These are phyloP conservation scores for Siderastrea radians DNA, from an alignment of 92 coral and sea anemone genomes.

Conservation along the genomic window DNA sequence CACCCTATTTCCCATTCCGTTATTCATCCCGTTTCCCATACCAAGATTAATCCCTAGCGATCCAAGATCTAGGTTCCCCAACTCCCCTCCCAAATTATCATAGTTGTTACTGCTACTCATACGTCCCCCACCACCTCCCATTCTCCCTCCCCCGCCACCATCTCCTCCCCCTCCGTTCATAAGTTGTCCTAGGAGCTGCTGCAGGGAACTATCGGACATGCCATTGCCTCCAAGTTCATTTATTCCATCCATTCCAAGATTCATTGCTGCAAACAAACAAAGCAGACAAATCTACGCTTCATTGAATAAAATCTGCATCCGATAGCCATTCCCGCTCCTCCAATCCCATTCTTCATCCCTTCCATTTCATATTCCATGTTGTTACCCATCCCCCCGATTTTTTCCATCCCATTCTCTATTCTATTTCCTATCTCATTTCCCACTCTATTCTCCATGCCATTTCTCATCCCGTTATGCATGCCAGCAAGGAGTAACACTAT, in stretches of 20 bases:
- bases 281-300: no score
- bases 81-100: conserved; percentile 34
- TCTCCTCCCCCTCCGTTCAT: conserved; percentile 70
- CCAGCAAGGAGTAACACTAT: neutral
- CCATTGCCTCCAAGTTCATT: conserved; percentile 67
- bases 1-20: conserved; percentile 29
- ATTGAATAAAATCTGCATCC: neutral
- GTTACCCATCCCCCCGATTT: conserved; percentile 15
- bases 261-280: conserved; percentile 17
- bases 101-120: conserved; percentile 13
- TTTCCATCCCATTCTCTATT: conserved; percentile 24
- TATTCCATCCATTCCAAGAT: conserved; percentile 48
- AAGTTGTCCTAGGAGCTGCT: conserved; percentile 87
- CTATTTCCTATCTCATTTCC: conserved; percentile 4
- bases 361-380: conserved; percentile 24
- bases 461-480: conserved; percentile 33
- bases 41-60: conserved; percentile 35
- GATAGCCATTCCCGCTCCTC: neutral
- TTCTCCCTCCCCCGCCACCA: conserved; percentile 46
- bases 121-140: conserved; percentile 37
- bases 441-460: conserved; percentile 14
- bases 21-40: conserved; percentile 22
- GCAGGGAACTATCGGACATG: conserved; percentile 78
- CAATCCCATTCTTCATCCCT: neutral
- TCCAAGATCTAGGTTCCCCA: conserved; percentile 35